phyloP scores from a whole-genome alignment of 1,140 invertebrate genomes.

The Eubasilissa regina region DNA sequence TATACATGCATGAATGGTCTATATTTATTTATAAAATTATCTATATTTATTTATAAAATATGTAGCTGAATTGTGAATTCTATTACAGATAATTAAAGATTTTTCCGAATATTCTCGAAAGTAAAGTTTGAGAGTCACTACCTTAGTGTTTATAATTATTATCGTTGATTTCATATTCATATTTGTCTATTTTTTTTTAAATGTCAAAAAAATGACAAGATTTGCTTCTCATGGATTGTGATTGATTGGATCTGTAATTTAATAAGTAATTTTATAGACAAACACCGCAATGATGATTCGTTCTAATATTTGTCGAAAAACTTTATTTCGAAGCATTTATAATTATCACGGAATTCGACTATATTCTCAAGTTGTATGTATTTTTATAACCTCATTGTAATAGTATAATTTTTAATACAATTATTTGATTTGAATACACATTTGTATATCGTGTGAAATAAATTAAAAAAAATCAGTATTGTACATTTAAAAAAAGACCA shows the following conservation, averaged over 20 bases:
- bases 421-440: too few species aligned
- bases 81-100: too few species aligned
- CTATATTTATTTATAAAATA: too few species aligned
- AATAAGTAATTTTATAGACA: neutral
- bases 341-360: neutral
- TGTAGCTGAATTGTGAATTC: too few species aligned
- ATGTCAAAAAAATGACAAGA: constrained; percentile 26
- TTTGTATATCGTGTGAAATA: too few species aligned
- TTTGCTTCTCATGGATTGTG: too few species aligned
- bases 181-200: constrained; percentile 14
- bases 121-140: neutral
- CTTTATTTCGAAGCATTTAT: neutral
- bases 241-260: neutral
- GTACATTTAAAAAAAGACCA: too few species aligned
- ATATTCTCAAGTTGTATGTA: constrained; percentile 15
- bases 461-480: too few species aligned
- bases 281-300: neutral
- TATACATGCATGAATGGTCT: too few species aligned
- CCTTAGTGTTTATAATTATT: neutral
- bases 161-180: neutral
- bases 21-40: too few species aligned
- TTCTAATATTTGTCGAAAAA: constrained; percentile 19
- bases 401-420: too few species aligned
- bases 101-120: too few species aligned
- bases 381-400: neutral